A percentile compares a stretch with the other conserved stretches of the same genome.
These are phyloP conservation scores for Balaeniceps rex DNA, from an alignment of 2,113 vertebrate species.

Conservation along the genomic window DNA sequence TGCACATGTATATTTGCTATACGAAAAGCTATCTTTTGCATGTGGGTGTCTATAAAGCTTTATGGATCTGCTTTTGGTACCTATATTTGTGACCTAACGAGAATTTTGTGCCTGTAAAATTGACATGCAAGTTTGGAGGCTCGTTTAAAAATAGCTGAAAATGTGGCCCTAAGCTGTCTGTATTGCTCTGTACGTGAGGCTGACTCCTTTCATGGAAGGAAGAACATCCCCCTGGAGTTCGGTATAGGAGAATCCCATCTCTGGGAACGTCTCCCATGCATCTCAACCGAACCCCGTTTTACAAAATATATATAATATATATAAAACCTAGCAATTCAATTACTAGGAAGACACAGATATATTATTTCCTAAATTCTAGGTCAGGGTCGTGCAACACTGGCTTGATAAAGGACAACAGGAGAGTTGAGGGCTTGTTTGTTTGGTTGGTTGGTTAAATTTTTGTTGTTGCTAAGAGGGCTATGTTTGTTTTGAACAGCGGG, in stretches of 20 bases:
- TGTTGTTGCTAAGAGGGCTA: neutral
- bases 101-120: neutral
- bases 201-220: neutral
- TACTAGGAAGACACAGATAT: neutral
- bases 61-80: neutral
- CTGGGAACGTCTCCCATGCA: neutral
- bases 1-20: neutral
- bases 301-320: neutral
- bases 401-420: neutral
- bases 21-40: neutral
- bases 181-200: neutral
- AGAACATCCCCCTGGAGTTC: neutral
- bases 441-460: neutral
- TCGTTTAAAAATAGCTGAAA: neutral
- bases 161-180: neutral
- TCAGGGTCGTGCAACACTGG: neutral
- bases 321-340: neutral
- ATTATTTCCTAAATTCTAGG: neutral
- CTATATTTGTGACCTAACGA: neutral
- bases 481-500: neutral
- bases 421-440: neutral
- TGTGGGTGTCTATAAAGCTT: neutral
- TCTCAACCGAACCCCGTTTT: neutral
- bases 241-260: neutral
- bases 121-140: neutral